These are phyloP conservation scores for Drosophila guanche DNA, from an alignment of 1,140 invertebrate genomes.

Conservation along the genomic window DNA sequence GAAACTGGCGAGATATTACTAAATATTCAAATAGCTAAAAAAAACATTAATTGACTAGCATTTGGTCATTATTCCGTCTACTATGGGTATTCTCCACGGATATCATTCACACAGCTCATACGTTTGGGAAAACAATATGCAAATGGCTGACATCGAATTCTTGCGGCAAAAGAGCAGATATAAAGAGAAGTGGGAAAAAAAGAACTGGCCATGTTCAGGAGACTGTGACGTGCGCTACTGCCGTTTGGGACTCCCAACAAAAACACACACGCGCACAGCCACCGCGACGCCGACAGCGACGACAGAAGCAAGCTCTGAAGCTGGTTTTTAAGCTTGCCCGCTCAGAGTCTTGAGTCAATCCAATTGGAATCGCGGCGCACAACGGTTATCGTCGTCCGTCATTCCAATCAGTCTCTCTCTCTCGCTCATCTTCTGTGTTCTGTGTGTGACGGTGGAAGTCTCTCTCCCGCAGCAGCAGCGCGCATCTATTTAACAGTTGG, in stretches of 20 bases:
- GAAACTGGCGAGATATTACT: conserved; percentile 1
- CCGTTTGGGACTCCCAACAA: conserved; percentile 53
- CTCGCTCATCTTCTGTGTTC: conserved; percentile 4
- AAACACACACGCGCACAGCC: conserved; percentile 18
- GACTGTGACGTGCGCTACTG: conserved; percentile 31
- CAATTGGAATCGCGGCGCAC: conserved; percentile 55
- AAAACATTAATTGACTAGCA: neutral
- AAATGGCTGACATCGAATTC: neutral
- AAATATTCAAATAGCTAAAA: conserved; percentile 11
- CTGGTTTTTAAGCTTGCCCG: conserved; percentile 69
- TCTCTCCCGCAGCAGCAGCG: conserved; percentile 1
- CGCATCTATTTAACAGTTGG: conserved; percentile 47
- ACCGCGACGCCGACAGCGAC: conserved; percentile 1
- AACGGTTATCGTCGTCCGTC: conserved; percentile 55
- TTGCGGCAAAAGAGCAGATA: neutral
- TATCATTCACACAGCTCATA: neutral
- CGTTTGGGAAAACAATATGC: neutral
- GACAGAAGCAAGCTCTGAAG: conserved; percentile 36
- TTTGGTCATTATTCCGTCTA: too few relatives aligned
- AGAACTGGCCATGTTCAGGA: neutral
- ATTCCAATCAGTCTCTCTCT: too few relatives aligned
- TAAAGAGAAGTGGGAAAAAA: conserved; percentile 12
- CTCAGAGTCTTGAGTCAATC: conserved; percentile 60
- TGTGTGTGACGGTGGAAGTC: neutral
- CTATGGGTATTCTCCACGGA: neutral